Base-by-base conservation (phyloP, 2,888 invertebrate species). In the Caenorhabditis sp. region DNA sequence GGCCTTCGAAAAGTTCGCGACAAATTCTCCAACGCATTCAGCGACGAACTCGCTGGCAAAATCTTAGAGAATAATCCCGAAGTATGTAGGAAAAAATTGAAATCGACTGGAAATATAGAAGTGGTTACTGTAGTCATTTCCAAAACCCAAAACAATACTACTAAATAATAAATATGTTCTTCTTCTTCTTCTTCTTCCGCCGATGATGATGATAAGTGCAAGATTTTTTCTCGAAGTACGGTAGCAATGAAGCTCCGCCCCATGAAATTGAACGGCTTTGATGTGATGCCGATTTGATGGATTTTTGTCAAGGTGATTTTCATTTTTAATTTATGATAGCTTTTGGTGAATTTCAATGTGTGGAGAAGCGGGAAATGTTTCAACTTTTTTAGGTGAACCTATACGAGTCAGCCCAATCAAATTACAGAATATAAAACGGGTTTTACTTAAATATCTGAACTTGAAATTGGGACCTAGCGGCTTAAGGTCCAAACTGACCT, bases 1-100 rank as follows among this genome's bases (percentile, higher is more conserved):
- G 72, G 68, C n/a, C 68, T 61, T 4, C 67, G 64, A 54, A 72
- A 72, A 49, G 68, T 64, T 64, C 64, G 67, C 23, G 73, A 69
- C 8, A 74, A 56, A 26, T 74, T 74, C 25, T 74, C 74, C 21
- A 74, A 54, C 1, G 74, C 74, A 12, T 59, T 60, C 3, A 74
- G 54, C 0, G 74, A 74, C 8, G 74, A 74, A n/a, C 63, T 67
- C 5, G 12, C 43, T 14, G 43, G 17, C 12, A 43, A 43, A 43
- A 43, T 43, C 14, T 17, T 10, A 10, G 43, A 43, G 14, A 43
- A 43, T 14, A 43, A 43, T 17, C 14, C 62, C 7, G 70, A 63
- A 20, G 62, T 66, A 52, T 70, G 70, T 26, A 70, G 43, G 27
- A 70, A 43, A 31, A 70, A 70, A 59, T 70, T 70, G 54, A 70